These are phyloP conservation scores for Lanius ludovicianus DNA, from an alignment of 2,113 vertebrate genomes.

Conservation along the genomic window DNA sequence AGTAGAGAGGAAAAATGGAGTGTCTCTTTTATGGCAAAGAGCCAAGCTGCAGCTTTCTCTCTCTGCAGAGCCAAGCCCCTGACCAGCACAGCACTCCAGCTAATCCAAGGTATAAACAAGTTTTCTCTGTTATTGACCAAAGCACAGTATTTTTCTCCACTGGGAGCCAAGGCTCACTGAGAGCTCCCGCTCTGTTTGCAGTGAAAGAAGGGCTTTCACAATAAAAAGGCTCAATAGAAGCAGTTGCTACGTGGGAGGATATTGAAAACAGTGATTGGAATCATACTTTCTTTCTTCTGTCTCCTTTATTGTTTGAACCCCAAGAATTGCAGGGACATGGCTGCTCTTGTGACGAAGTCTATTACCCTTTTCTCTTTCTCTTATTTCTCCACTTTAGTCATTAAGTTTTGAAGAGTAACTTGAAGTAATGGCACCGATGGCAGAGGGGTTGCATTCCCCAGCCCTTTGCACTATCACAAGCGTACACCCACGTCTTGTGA, in stretches of 20 bases:
- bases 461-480: background rate
- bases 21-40: background rate
- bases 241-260: conserved; percentile 63
- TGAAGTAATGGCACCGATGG: fast-evolving
- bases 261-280: conserved; percentile 66
- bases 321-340: background rate
- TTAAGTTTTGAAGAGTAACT: background rate
- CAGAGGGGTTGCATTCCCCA: background rate
- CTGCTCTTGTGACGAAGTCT: background rate
- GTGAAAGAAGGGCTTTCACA: conserved; percentile 59
- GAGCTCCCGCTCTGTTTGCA: conserved; percentile 30
- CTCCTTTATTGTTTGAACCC: background rate
- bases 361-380: background rate
- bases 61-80: background rate
- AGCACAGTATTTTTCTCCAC: background rate
- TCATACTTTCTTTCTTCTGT: conserved; percentile 39
- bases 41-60: background rate
- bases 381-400: background rate
- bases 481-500: fast-evolving
- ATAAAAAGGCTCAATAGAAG: conserved; percentile 67
- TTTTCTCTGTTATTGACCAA: conserved; percentile 1
- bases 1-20: background rate
- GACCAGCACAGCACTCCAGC: fast-evolving
- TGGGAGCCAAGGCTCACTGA: background rate
- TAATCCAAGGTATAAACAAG: conserved; percentile 2